Evolutionary conservation across 2,113 vertebrate genomes (phyloP).

Genomic region (Zosterops hypoxanthus): DNA sequence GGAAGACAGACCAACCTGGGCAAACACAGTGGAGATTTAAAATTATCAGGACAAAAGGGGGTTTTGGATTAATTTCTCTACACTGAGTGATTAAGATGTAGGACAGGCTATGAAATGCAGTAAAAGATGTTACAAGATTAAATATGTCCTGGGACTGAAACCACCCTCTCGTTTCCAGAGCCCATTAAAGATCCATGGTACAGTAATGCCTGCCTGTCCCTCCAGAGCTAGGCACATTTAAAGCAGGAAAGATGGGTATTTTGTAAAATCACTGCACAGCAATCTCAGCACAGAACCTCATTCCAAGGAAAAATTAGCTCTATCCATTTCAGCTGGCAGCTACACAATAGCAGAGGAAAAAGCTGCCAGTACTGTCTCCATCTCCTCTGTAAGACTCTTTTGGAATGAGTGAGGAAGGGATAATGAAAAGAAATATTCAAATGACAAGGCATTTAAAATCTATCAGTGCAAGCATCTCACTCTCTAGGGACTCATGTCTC

Average conservation of each 20-base stretch:
- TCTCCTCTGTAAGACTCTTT: background rate
- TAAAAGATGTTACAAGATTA: background rate
- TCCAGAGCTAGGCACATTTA: background rate
- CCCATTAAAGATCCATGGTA: background rate
- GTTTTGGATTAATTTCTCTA: background rate
- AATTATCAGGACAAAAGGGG: background rate
- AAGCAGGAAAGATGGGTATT: background rate
- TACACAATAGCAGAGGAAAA: background rate
- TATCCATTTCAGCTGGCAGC: conserved; percentile 2
- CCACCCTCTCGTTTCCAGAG: background rate
- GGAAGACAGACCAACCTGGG: background rate
- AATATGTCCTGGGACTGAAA: background rate
- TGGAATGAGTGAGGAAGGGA: background rate
- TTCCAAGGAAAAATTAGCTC: background rate
- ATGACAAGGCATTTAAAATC: background rate
- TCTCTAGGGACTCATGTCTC: background rate
- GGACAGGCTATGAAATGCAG: background rate
- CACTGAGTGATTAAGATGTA: background rate
- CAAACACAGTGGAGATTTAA: background rate
- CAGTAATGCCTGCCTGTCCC: background rate
- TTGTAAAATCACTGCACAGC: background rate
- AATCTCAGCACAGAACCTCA: background rate
- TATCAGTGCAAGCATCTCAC: background rate
- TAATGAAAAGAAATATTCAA: background rate
- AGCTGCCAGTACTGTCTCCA: background rate